Evolutionary conservation across 2,113 vertebrate genomes (phyloP).

Genomic region (Paradisaea rubra): DNA sequence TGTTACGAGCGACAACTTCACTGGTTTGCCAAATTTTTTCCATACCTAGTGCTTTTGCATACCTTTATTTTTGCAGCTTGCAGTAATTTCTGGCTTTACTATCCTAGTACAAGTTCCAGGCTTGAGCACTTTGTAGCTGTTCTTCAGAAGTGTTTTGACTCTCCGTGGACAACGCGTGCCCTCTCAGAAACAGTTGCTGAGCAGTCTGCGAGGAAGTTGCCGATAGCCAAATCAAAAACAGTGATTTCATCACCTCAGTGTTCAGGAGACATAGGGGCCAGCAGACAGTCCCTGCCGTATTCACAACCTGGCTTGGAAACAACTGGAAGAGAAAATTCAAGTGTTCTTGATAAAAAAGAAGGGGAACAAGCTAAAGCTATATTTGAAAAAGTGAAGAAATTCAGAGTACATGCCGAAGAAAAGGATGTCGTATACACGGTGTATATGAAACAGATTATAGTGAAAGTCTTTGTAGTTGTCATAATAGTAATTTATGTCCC

Average conservation of each 20-base stretch:
- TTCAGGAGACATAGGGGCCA: conserved; percentile 59
- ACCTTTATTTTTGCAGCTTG: conserved; percentile 80
- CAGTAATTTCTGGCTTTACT: conserved; percentile 85
- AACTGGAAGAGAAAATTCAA: conserved; percentile 68
- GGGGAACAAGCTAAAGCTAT: conserved; percentile 85
- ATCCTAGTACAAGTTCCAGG: conserved; percentile 80
- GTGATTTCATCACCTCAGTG: conserved; percentile 59
- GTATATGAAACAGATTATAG: conserved; percentile 82
- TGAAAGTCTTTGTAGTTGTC: conserved; percentile 76
- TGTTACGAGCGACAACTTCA: conserved; percentile 80
- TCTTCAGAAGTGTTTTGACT: conserved; percentile 83
- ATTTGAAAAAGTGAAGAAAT: conserved; percentile 84
- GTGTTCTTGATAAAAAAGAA: conserved; percentile 83
- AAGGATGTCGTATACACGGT: conserved; percentile 80
- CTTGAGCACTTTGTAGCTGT: conserved; percentile 82
- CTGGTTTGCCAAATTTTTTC: conserved; percentile 85
- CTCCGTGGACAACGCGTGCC: conserved; percentile 82
- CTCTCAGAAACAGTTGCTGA: conserved; percentile 81
- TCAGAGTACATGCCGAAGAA: conserved; percentile 78
- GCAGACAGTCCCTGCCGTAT: conserved; percentile 68
- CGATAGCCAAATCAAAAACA: conserved; percentile 66
- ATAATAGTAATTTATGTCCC: conserved; percentile 77
- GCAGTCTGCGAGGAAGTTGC: conserved; percentile 70
- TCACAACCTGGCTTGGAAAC: conserved; percentile 69
- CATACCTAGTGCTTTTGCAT: conserved; percentile 82